Base-by-base conservation (phyloP, 2,797 vertebrate genomes). In the Pelochelys cantorii region DNA sequence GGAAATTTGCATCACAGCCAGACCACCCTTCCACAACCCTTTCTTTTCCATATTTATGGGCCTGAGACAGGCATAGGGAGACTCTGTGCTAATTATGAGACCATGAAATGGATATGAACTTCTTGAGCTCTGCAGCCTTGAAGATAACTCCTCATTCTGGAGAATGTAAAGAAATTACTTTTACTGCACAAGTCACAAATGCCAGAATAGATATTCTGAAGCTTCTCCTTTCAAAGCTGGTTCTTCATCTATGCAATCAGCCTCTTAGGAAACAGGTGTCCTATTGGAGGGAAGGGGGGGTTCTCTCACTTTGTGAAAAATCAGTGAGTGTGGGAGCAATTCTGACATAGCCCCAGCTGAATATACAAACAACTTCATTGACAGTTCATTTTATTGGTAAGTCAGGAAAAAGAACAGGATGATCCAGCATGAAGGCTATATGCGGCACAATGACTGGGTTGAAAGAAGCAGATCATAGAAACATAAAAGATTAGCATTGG, bases 251-350 rank as follows among this genome's bases (percentile, higher is more conserved):
- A 71, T 81, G 84, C 80, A 80, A 59, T 54, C 74, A 85, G 1
- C 27, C n/a, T 22, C 4, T 1, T 74, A 59, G 48, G 84, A 93
- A 90, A 91, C 0, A 0, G 59, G 31, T 87, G 84, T 65, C 42
- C 48, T 68, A 54, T 1, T 87, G 57, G 22, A 34, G 91, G 92
- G 54, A 31, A 60, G 8, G 48, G 85, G 85, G 87, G 93, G 83
- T 94, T 92, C 52, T 79, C 68, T 54, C 10, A 15, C n/a, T 52
- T 84, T 89, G 11, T 27, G 59, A 84, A 95, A 91, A 74, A 93
- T 59, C 42, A 93, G 57, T 9, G 11, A 74, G 29, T 17, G 17
- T 25, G 29, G 86, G 68, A 88, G 34, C 80, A 88, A 84, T 85
- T 89, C 68, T 89, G 75, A 81, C 65, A 92, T 14, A 14, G 52